Evolutionary conservation across 2,113 vertebrate genomes (phyloP).

Genomic region (Apodemus sylvaticus): DNA sequence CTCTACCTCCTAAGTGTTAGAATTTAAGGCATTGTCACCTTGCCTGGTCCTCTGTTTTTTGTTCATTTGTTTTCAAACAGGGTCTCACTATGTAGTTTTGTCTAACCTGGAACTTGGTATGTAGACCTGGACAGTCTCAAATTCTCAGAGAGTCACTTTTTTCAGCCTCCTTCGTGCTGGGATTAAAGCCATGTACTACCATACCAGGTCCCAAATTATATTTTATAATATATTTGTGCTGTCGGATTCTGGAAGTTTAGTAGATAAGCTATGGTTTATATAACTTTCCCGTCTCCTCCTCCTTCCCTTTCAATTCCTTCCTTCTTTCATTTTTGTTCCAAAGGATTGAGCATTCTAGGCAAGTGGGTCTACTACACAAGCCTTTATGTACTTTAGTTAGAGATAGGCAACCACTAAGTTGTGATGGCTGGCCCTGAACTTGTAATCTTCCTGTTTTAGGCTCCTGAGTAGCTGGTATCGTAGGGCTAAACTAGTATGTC

Average conservation of each 20-base stretch:
- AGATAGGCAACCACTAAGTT: background rate
- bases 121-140: background rate
- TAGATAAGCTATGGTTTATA: background rate
- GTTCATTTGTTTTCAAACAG: background rate
- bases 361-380: background rate
- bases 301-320: background rate
- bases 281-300: background rate
- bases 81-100: background rate
- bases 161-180: background rate
- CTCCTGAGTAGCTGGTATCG: background rate
- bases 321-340: background rate
- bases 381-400: background rate
- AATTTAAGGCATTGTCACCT: background rate
- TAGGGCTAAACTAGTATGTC: background rate
- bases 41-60: background rate
- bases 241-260: constrained; percentile 12
- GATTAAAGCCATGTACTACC: background rate
- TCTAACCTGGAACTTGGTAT: background rate
- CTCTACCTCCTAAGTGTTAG: background rate
- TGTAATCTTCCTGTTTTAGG: background rate
- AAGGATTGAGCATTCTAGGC: background rate
- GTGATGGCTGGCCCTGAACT: background rate
- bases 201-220: background rate
- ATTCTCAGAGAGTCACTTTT: background rate
- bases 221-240: background rate